Percentiles rank a stretch among this genome's conserved stretches.
Evolutionary conservation across 2,113 vertebrate genomes (phyloP).

Genomic region (Stercorarius parasiticus): DNA sequence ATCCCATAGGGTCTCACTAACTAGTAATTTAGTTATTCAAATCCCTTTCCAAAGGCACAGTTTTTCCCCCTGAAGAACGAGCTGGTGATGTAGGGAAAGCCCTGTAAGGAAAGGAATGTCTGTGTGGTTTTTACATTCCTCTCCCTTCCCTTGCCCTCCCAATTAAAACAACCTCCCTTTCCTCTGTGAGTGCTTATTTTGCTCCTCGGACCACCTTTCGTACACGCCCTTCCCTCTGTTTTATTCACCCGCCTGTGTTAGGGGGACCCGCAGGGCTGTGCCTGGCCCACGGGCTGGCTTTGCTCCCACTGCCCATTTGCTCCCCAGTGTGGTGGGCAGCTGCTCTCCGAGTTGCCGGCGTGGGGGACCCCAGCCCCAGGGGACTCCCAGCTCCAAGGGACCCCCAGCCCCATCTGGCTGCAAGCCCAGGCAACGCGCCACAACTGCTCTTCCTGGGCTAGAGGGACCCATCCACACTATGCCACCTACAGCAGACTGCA

Average conservation of each 20-base stretch:
- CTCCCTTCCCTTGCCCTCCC: neutral
- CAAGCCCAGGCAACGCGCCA: neutral
- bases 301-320: neutral
- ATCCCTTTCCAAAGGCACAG: neutral
- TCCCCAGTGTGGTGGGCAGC: neutral
- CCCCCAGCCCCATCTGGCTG: neutral
- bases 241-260: neutral
- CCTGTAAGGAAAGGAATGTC: neutral
- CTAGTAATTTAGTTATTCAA: neutral
- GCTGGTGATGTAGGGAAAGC: neutral
- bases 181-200: neutral
- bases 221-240: neutral
- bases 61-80: neutral
- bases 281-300: neutral
- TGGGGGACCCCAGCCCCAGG: neutral
- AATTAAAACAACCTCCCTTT: neutral
- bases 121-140: neutral
- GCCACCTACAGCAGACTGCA: fast-evolving
- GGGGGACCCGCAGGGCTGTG: neutral
- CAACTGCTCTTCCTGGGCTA: neutral
- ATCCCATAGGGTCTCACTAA: neutral
- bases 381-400: neutral
- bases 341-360: neutral
- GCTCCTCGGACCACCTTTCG: neutral
- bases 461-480: neutral